Evolutionary conservation across 2,797 vertebrate genomes (phyloP).

Genomic region (Lindbergichthys nudifrons): DNA sequence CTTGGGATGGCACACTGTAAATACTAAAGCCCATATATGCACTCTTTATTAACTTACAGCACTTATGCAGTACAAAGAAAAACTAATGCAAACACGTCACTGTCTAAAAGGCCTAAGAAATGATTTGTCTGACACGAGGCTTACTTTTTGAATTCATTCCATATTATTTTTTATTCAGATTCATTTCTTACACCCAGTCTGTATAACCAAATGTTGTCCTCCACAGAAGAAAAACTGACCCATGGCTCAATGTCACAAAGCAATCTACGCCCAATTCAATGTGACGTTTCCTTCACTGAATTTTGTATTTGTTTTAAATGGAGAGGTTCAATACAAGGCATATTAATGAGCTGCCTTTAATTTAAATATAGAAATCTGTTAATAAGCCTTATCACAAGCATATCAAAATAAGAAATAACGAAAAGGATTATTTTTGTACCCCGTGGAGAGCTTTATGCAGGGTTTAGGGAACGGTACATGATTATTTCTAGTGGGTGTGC

Average conservation of each 20-base stretch:
- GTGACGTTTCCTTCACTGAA: slow-evolving; percentile 22
- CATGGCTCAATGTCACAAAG: slow-evolving; percentile 12
- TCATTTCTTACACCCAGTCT: slow-evolving; percentile 3
- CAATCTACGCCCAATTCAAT: slow-evolving; percentile 32
- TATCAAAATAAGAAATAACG: slow-evolving; percentile 48
- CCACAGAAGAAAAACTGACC: slow-evolving; percentile 16
- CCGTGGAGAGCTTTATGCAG: slow-evolving; percentile 32
- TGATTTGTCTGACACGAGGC: background rate
- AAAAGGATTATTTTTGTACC: slow-evolving; percentile 57
- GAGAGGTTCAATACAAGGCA: slow-evolving; percentile 25
- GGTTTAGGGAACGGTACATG: background rate
- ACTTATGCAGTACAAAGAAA: slow-evolving; percentile 17
- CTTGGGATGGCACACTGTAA: slow-evolving; percentile 44
- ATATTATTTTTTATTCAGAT: slow-evolving; percentile 15
- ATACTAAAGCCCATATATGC: slow-evolving; percentile 1
- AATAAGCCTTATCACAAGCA: slow-evolving; percentile 40
- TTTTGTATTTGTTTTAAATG: slow-evolving; percentile 33
- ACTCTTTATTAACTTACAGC: slow-evolving; percentile 22
- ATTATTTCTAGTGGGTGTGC: slow-evolving; percentile 47
- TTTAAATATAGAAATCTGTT: slow-evolving; percentile 56
- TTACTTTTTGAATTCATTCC: slow-evolving; percentile 8
- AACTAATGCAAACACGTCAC: slow-evolving; percentile 3
- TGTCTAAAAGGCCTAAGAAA: background rate
- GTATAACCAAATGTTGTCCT: slow-evolving; percentile 7
- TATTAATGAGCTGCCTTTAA: slow-evolving; percentile 39